These are phyloP conservation scores for Phalacrocorax aristotelis DNA, from an alignment of 2,113 vertebrate species.

Conservation along the genomic window DNA sequence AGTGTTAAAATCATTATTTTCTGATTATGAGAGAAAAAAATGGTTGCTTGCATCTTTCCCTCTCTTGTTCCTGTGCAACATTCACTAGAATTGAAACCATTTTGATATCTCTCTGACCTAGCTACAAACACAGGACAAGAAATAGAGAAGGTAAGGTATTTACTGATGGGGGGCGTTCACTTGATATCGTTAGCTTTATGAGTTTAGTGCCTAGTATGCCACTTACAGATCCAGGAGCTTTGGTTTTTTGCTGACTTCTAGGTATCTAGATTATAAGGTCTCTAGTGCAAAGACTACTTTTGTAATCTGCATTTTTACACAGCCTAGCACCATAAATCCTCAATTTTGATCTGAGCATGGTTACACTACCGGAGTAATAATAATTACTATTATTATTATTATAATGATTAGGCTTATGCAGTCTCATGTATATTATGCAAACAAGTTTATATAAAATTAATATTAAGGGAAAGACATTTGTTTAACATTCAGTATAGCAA, in stretches of 20 bases:
- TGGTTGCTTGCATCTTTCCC: neutral
- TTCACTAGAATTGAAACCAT: neutral
- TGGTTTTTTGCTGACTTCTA: neutral
- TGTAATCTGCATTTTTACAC: neutral
- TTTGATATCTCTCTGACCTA: neutral
- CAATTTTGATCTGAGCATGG: neutral
- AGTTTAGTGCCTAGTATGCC: neutral
- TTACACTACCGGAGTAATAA: constrained; percentile 21
- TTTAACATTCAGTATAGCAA: constrained; percentile 36
- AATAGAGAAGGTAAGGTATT: neutral
- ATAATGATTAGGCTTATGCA: neutral
- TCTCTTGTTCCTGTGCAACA: neutral
- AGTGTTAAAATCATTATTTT: neutral
- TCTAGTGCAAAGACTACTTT: neutral
- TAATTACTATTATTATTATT: constrained; percentile 31
- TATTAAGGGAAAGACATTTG: constrained; percentile 54
- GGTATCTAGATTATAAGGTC: neutral
- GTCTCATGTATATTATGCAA: neutral
- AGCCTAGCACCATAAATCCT: neutral
- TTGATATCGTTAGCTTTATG: neutral
- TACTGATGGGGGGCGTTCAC: neutral
- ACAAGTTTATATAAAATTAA: neutral
- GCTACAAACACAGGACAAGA: neutral
- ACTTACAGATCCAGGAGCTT: neutral
- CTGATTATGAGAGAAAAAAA: neutral